Conservation (phyloP, 2,113 vertebrate species). For the Cettia cetti region DNA sequence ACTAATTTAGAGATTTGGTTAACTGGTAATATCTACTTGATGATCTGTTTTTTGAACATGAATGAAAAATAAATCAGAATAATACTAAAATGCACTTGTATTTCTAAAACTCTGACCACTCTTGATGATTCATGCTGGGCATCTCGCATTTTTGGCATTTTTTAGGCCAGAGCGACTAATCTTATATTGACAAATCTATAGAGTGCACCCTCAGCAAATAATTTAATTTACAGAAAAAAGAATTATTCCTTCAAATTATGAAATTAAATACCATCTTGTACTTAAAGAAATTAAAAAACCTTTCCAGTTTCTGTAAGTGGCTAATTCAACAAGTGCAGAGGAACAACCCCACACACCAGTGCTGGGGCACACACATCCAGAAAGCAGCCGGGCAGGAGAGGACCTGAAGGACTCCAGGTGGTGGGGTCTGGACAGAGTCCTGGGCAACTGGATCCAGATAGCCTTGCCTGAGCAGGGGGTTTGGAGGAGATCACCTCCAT, state of each 20-base stretch:
- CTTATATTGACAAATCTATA: not conserved
- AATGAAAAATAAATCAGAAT: not conserved
- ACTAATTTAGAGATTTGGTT: not conserved
- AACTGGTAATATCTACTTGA: not conserved
- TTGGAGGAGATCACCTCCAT: not conserved
- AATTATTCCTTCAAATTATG: not conserved
- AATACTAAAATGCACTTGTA: not conserved
- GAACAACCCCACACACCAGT: not conserved
- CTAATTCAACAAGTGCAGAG: not conserved
- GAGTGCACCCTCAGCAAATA: not conserved
- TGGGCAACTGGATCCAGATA: not conserved
- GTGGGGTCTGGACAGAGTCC: not conserved
- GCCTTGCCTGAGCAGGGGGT: not conserved
- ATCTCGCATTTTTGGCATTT: not conserved
- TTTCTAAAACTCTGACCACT: not conserved
- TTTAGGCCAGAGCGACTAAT: not conserved
- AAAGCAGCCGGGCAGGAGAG: not conserved
- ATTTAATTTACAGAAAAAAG: not conserved
- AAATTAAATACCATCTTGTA: not conserved
- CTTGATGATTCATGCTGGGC: not conserved
- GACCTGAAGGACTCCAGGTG: not conserved
- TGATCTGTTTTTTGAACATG: not conserved
- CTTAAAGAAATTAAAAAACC: not conserved
- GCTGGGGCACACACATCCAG: not conserved
- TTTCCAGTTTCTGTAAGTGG: not conserved